These are phyloP conservation scores for Cephalopachus bancanus DNA, from an alignment of 2,797 vertebrate species.

Conservation along the genomic window DNA sequence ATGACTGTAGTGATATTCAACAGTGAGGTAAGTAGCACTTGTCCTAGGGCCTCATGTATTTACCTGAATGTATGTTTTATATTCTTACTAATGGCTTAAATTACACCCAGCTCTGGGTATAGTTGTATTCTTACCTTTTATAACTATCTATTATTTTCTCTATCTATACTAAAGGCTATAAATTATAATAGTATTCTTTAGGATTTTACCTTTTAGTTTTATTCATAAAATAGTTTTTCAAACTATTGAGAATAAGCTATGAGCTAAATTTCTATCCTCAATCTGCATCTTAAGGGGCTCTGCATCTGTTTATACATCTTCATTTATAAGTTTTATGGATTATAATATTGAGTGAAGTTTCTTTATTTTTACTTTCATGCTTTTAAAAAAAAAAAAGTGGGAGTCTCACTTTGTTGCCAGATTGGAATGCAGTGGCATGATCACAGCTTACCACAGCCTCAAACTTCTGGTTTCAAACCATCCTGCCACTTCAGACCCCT, in stretches of 20 bases:
- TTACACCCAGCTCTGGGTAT: neutral
- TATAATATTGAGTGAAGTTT: neutral
- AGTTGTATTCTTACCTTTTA: neutral
- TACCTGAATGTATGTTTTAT: neutral
- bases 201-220: slow-evolving; percentile 4
- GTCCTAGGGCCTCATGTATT: neutral
- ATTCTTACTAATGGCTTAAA: neutral
- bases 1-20: no score
- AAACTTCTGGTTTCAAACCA: no score
- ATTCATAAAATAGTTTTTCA: slow-evolving; percentile 12
- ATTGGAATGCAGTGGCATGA: no score
- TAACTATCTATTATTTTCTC: slow-evolving; percentile 10
- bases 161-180: slow-evolving; percentile 38
- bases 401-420: no score
- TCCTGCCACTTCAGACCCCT: no score
- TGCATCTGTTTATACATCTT: neutral
- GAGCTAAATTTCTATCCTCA: neutral
- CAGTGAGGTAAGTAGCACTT: no score
- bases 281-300: neutral
- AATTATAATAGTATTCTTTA: neutral
- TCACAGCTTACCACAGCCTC: no score
- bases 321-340: neutral
- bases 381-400: neutral
- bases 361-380: neutral
- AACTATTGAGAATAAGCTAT: neutral